Evolutionary conservation across 2,888 invertebrate genomes (phyloP).

Genomic region (Steinernema carpocapsae): DNA sequence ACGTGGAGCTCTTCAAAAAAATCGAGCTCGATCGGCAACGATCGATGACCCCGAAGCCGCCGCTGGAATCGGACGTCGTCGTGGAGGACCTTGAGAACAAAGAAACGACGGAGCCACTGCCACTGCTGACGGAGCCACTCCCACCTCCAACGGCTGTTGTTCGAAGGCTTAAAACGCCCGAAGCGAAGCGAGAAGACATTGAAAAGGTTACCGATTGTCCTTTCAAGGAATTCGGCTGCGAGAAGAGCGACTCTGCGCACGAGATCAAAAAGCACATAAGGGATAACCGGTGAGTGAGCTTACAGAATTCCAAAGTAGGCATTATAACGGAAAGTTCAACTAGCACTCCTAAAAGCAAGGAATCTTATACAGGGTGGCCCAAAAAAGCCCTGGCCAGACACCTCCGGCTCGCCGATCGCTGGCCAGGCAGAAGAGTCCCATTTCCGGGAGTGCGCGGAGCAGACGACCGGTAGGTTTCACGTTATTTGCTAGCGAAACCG

Average conservation of each 20-base stretch:
- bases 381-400: too few species aligned
- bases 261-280: constrained; percentile 29
- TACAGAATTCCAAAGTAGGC: too few species aligned
- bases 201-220: constrained; percentile 2
- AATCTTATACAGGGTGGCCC: too few species aligned
- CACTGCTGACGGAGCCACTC: neutral
- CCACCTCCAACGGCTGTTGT: neutral
- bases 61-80: constrained; percentile 7
- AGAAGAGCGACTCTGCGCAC: constrained; percentile 12
- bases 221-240: constrained; percentile 30
- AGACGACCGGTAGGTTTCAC: too few species aligned
- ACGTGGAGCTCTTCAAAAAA: constrained; percentile 9
- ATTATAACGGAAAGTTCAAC: too few species aligned
- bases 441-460: too few species aligned
- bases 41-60: neutral
- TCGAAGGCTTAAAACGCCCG: constrained; percentile 3
- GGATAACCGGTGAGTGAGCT: neutral
- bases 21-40: constrained; percentile 1
- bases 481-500: too few species aligned
- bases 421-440: too few species aligned
- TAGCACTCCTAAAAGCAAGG: too few species aligned
- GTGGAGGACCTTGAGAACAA: constrained; percentile 13
- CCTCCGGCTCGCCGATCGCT: too few species aligned
- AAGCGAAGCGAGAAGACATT: constrained; percentile 10
- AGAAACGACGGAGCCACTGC: neutral